phyloP scores from a whole-genome alignment of 2,797 vertebrate genomes.

The Dermochelys coriacea region DNA sequence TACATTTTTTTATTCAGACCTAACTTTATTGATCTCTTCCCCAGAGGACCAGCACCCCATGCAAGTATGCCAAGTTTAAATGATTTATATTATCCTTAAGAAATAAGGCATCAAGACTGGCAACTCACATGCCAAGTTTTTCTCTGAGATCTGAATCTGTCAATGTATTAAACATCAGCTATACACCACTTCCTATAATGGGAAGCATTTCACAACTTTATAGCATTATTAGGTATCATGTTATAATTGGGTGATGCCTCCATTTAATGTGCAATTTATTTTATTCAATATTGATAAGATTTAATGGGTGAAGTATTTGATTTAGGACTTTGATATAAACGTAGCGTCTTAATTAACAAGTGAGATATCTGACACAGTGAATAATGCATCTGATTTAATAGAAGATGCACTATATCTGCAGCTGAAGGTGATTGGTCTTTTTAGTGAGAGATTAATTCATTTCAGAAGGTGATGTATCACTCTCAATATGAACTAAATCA shows the following conservation, averaged over 20 bases:
- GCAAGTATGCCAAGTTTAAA: constrained; percentile 19
- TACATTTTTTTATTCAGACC: constrained; percentile 55
- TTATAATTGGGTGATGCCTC: constrained; percentile 67
- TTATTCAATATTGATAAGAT: constrained; percentile 76
- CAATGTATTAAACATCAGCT: constrained; percentile 15
- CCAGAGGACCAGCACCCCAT: constrained; percentile 36
- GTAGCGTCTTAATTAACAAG: constrained; percentile 75
- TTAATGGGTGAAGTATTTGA: constrained; percentile 71
- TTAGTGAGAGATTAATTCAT: constrained; percentile 76
- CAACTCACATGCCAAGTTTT: constrained; percentile 5
- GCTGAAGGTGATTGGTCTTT: constrained; percentile 75
- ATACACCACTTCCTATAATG: too few relatives aligned
- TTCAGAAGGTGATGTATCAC: constrained; percentile 73
- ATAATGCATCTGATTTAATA: constrained; percentile 77
- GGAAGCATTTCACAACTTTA: constrained; percentile 46
- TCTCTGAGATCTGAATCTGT: neutral
- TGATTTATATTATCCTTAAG: constrained; percentile 46
- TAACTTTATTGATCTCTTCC: constrained; percentile 37
- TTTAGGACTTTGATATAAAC: constrained; percentile 64
- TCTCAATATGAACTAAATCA: constrained; percentile 71
- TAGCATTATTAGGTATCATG: constrained; percentile 23
- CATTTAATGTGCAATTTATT: constrained; percentile 75
- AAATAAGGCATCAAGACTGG: constrained; percentile 44
- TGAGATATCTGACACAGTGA: constrained; percentile 75
- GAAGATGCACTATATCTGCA: constrained; percentile 69